These are phyloP conservation scores for Temnothorax nylanderi DNA, from an alignment of 1,140 invertebrate species.

Conservation along the genomic window DNA sequence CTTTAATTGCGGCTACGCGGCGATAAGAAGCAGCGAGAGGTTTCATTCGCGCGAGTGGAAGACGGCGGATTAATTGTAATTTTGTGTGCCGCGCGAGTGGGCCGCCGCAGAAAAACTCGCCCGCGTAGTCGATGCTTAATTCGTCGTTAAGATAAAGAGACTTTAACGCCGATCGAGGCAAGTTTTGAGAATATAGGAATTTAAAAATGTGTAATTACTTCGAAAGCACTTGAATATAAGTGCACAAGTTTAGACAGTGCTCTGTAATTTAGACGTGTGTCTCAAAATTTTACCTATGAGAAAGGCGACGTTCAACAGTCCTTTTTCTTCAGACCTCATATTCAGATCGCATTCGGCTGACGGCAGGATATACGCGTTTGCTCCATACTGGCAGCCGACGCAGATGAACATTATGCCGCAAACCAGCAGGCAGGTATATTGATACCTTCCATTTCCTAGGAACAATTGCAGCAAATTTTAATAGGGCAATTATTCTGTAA, in stretches of 20 bases:
- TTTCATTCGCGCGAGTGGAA: background rate
- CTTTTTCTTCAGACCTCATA: constrained; percentile 86
- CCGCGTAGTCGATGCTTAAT: background rate
- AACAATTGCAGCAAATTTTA: background rate
- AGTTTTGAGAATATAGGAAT: background rate
- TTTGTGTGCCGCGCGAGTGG: background rate
- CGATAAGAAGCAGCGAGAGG: background rate
- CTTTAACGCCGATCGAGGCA: background rate
- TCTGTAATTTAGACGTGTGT: background rate
- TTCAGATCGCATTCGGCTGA: constrained; percentile 86
- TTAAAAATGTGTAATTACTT: background rate
- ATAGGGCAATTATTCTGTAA: background rate
- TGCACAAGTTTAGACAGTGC: background rate
- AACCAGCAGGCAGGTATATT: constrained; percentile 75
- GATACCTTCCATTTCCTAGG: constrained; percentile 78
- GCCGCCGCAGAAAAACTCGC: background rate
- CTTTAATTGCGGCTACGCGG: background rate
- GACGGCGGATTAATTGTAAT: constrained; percentile 1
- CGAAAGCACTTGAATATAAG: background rate
- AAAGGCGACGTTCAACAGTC: constrained; percentile 87
- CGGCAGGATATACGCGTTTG: constrained; percentile 87
- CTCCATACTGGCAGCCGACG: constrained; percentile 87
- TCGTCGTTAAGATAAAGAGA: background rate
- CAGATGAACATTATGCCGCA: constrained; percentile 84
- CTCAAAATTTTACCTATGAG: constrained; percentile 82